Base-by-base conservation (phyloP, 1,140 invertebrate species). In the Copidosoma floridanum region DNA sequence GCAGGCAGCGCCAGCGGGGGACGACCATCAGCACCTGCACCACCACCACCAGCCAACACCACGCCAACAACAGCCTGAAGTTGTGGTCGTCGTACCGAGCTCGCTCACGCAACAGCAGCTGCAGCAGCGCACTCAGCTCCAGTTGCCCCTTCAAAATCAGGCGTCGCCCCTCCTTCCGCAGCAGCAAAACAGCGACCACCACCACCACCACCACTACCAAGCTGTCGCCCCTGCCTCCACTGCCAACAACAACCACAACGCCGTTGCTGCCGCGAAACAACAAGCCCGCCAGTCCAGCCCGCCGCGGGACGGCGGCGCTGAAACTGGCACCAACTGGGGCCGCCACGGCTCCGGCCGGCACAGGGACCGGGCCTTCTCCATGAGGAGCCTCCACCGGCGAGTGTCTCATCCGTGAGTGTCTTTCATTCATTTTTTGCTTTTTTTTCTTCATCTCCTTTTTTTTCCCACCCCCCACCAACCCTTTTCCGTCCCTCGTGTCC, bases 381-480 rank as follows among this genome's bases (percentile, higher is more conserved):
- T 79, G 72, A 78, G 78, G 61, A 79, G 77, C 48, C 70, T 80
- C 24, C 74, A 78, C 64, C 75, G 78, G 38, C 76, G 78, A 54
- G 78, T 80, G 57, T 80, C 78, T 56, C 78, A 80, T 68, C 78
- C 78, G 78, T 80, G 62, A 80, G 77, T 80, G 26, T 21, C 27
- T 41, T 41, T 57, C 43, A 50, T 63, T 44, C 41, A 47, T 51
- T 43, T 65, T 58, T 54, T 57, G 23, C 24, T 6, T 18, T 20
- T 46, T n/a, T n/a, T n/a, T n/a, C n/a, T n/a, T 46, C 24, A 40
- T 44, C 16, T 35, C 2, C 8, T 37, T 37, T 10, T 10, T 37
- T n/a, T n/a, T n/a, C n/a, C n/a, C n/a, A n/a, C n/a, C n/a, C n/a
- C n/a, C n/a, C n/a, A n/a, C n/a, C n/a, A n/a, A n/a, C n/a, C n/a